A percentile compares a stretch with the other conserved stretches of the same genome.
Evolutionary conservation across 2,113 vertebrate species (phyloP).

Genomic region (Pao palembangensis): DNA sequence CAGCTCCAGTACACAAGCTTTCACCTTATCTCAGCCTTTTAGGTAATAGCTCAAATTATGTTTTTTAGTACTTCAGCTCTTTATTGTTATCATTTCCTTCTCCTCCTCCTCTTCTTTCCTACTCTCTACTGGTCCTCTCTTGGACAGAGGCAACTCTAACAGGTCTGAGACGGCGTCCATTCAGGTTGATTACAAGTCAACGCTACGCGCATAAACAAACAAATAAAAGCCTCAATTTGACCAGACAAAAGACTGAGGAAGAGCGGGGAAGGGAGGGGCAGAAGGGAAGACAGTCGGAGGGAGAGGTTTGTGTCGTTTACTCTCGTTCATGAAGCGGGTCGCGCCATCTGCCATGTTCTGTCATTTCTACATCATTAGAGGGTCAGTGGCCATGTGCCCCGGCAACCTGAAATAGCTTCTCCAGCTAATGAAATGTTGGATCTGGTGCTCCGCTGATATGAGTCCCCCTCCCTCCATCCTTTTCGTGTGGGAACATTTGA

Average conservation of each 20-base stretch:
- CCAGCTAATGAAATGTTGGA: slow-evolving; percentile 37
- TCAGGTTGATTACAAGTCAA: slow-evolving; percentile 74
- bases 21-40: slow-evolving; percentile 16
- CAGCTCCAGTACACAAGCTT: slow-evolving; percentile 16
- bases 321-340: slow-evolving; percentile 60
- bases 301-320: slow-evolving; percentile 57
- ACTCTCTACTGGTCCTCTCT: slow-evolving; percentile 14
- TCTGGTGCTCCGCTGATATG: not conserved
- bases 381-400: slow-evolving; percentile 53
- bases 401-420: slow-evolving; percentile 28
- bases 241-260: slow-evolving; percentile 10
- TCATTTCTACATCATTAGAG: slow-evolving; percentile 62
- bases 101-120: slow-evolving; percentile 12
- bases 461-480: not conserved
- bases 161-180: slow-evolving; percentile 53
- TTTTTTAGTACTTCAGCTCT: slow-evolving; percentile 19
- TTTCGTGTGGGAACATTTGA: slow-evolving; percentile 13
- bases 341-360: slow-evolving; percentile 67
- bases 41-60: slow-evolving; percentile 9
- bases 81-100: slow-evolving; percentile 5
- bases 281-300: slow-evolving; percentile 44
- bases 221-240: slow-evolving; percentile 66
- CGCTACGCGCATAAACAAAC: slow-evolving; percentile 71
- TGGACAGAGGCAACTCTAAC: slow-evolving; percentile 61
- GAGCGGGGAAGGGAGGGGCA: not conserved